Base-by-base conservation (phyloP, 2,888 invertebrate species). In the Sphaerophoria taeniata region DNA sequence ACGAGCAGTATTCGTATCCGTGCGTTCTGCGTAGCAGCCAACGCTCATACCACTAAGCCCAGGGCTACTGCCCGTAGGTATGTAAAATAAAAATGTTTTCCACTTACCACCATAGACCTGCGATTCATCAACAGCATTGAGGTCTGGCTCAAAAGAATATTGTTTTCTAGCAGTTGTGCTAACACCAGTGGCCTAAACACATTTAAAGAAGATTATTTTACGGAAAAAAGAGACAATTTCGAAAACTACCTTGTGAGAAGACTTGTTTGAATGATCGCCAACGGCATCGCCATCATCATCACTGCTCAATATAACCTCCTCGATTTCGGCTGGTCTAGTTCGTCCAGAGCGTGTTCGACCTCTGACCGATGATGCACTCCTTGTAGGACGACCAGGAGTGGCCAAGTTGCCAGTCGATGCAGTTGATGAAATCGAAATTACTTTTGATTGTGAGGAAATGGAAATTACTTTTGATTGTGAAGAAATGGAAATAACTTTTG, bases 281-380 rank as follows among this genome's bases (percentile, higher is more conserved):
- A 24, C 24, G 65, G 91, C 91, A 24, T 88, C 90, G 3, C 89
- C 95, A 87, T 95, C 95, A 87, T 95, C 95, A 89, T 95, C 95
- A 67, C 95, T 95, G 89, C 95, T 95, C 63, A 95, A 92, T 88
- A 95, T 94, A 7, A 95, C 95, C 47, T 95, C 94, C 89, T 95
- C 95, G 0, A 93, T 93, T 89, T 95, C 95, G 0, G 94, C 93
- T 0, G 93, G 93, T 72, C 93, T 94, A 16, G 47, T n/a, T 55
- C 89, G 89, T 0, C 90, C 90, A 39, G 89, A 90, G n/a, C 90
- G 88, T 7, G 89, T 87, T 6, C 90, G 89, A 87, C 94, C 93
- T n/a, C 93, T 92, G 34, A 75, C 24, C 3, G 88, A 72, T 0
- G 56, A 12, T 11, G 72, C 71, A 45, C 82, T 75, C 6, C 88